Evolutionary conservation across 2,888 invertebrate species (phyloP), one percentile per base, ranked within the genome.

Genomic region (Nebria brevicollis): DNA sequence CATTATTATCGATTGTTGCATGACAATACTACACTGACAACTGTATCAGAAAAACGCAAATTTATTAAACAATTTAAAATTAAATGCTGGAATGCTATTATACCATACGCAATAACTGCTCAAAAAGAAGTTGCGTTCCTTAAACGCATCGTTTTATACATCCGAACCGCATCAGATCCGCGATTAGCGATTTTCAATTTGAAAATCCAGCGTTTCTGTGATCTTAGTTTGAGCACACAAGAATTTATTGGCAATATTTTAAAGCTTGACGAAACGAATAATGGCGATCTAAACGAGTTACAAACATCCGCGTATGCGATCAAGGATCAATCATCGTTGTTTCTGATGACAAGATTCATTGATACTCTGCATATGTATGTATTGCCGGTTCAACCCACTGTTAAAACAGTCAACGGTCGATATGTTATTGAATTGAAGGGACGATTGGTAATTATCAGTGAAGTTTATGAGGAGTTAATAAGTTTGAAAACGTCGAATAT

Each of bases 381-480:
- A 34, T 81, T 81, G 68, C 80, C 82, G 41, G 82, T 65, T 1
- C 15, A 73, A 25, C 73, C 74, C n/a, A 34, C 10, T 25, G 11
- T 66, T 15, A 77, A 54, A 72, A 77, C 26, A 66, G 65, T 82
- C 54, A 82, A 84, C 68, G 82, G 75, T 72, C 82, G 84, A 66
- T 64, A 54, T n/a, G 81, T 85, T 34, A 77, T 85, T 74, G 83
- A 83, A 82, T 77, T 84, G 25, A 81, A 15, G 75, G 84, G 84
- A 74, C 83, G 82, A 54, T 82, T 83, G 75, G 81, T 85, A 11
- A 82, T 83, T 42, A 10, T 85, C n/a, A 84, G 84, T 77, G 81
- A 83, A 81, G 82, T 84, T 77, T 75, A 83, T 70, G 15, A 20
- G 2, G 34, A 81, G 13, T 25, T 84, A 26, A 42, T 82, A 70